These are phyloP conservation scores for Semnornis frantzii DNA, from an alignment of 2,113 vertebrate species.

Conservation along the genomic window DNA sequence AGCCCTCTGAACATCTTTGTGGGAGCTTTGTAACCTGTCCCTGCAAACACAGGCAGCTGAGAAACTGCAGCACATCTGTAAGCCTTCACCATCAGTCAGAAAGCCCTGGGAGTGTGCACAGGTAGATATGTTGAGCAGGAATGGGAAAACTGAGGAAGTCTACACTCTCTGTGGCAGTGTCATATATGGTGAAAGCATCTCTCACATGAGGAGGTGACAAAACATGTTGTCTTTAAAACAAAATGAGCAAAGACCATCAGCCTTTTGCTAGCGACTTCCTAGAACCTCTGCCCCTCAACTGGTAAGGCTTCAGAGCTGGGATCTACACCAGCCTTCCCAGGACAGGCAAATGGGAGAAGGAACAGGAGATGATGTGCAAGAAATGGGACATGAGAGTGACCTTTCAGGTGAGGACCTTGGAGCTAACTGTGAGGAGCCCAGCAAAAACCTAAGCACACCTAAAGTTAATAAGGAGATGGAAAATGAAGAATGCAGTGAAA, in stretches of 20 bases:
- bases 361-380: not conserved
- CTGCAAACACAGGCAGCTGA: not conserved
- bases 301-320: not conserved
- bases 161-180: not conserved
- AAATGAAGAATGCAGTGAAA: fast-evolving
- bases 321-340: not conserved
- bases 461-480: not conserved
- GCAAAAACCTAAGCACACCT: not conserved
- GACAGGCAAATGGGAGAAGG: not conserved
- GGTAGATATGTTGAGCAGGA: not conserved
- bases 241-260: not conserved
- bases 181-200: not conserved
- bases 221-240: not conserved
- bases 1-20: too few species aligned
- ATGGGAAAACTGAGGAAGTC: not conserved
- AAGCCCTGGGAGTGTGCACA: not conserved
- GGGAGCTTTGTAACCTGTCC: not conserved
- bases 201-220: not conserved
- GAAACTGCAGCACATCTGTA: not conserved
- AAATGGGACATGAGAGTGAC: fast-evolving
- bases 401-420: not conserved
- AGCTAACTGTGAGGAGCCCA: fast-evolving
- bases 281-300: not conserved
- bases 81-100: not conserved
- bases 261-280: not conserved